phyloP scores from a whole-genome alignment of 2,113 vertebrate genomes.

The Centropristis striata region DNA sequence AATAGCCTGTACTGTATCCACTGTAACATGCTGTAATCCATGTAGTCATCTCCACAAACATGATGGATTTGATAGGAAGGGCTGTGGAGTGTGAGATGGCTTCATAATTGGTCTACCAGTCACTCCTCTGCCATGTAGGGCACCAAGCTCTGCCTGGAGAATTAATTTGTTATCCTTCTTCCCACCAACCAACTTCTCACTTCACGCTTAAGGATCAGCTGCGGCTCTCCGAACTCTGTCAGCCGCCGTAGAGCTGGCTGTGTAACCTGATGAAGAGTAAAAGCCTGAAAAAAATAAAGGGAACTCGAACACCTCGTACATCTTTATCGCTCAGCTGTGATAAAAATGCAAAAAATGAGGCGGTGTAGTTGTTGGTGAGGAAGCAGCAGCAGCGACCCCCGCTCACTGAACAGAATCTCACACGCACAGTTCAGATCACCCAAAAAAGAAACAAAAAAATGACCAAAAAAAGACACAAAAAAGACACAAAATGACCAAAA shows the following conservation, averaged over 20 bases:
- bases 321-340: conserved; percentile 8
- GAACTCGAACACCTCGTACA: conserved; percentile 8
- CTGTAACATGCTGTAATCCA: conserved; percentile 42
- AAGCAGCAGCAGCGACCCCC: not conserved
- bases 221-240: conserved; percentile 53
- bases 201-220: conserved; percentile 55
- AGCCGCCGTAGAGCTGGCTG: conserved; percentile 32
- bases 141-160: conserved; percentile 62
- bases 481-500: too few species aligned
- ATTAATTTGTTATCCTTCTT: conserved; percentile 66
- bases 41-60: conserved; percentile 56
- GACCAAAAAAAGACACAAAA: too few species aligned
- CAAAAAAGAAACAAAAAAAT: too few species aligned
- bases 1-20: conserved; percentile 25
- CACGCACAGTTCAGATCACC: too few species aligned
- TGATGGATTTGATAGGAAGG: conserved; percentile 57
- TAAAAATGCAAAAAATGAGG: conserved; percentile 5
- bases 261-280: conserved; percentile 55
- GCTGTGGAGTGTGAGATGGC: conserved; percentile 44
- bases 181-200: conserved; percentile 65
- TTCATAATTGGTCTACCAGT: conserved; percentile 61
- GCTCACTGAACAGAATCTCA: too few species aligned
- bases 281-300: not conserved
- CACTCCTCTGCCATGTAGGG: conserved; percentile 58
- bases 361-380: conserved; percentile 12